A percentile compares a stretch with the other conserved stretches of the same genome.
Evolutionary conservation across 1,140 invertebrate genomes (phyloP).

Genomic region (Drosophila eugracilis): DNA sequence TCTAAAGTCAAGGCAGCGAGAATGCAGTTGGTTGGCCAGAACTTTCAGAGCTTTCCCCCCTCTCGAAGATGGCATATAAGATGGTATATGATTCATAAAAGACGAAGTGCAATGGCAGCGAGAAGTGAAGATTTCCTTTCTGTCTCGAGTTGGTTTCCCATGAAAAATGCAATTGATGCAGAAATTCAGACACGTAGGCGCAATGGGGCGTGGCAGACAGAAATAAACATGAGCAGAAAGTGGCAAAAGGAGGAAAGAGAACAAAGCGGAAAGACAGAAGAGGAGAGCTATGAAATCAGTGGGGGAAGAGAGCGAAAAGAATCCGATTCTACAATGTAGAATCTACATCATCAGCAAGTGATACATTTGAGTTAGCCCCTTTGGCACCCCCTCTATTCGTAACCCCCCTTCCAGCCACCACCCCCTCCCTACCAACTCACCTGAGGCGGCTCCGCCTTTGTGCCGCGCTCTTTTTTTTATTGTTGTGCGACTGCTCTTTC

Average conservation of each 20-base stretch:
- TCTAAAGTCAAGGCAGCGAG: neutral
- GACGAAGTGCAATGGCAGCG: constrained; percentile 18
- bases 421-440: constrained; percentile 8
- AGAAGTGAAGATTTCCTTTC: constrained; percentile 65
- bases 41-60: neutral
- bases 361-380: constrained; percentile 1
- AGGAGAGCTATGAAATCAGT: constrained; percentile 6
- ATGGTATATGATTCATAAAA: constrained; percentile 7
- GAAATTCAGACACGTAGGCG: constrained; percentile 63
- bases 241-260: neutral
- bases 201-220: constrained; percentile 59
- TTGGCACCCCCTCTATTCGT: neutral
- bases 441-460: constrained; percentile 39
- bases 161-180: constrained; percentile 78
- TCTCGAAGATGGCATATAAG: constrained; percentile 1
- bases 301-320: constrained; percentile 5
- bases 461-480: constrained; percentile 56
- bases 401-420: neutral
- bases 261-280: constrained; percentile 3
- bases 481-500: constrained; percentile 74
- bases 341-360: constrained; percentile 5
- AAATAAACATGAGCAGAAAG: constrained; percentile 23
- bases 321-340: constrained; percentile 15
- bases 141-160: constrained; percentile 47
- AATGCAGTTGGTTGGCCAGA: no score